Evolutionary conservation across 2,797 vertebrate genomes (phyloP), one percentile per base, ranked within the genome.

Genomic region (Sebastiscus tertius): DNA sequence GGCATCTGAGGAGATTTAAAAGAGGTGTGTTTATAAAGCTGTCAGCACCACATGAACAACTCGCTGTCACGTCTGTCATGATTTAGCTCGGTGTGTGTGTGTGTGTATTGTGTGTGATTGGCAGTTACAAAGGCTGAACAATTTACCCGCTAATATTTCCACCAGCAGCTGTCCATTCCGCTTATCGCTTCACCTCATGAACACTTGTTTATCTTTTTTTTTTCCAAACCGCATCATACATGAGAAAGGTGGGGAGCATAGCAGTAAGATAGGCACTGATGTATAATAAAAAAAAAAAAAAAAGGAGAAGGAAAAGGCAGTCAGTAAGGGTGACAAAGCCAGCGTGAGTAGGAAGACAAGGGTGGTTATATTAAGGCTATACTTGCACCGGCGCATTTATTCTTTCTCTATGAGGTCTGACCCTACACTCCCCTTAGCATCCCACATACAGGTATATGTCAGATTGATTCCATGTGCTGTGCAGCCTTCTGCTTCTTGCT

Each of bases 351-450:
- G 36, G 33, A 72, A 66, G 62, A 42, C 18, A 33, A 33, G 22
- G 54, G 27, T 58, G 52, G 12, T 31, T 49, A 55, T 59, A 63
- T 88, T 77, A 80, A 74, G 75, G 72, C 66, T 73, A 85, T 83
- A 81, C 83, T 80, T 88, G 83, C 64, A 90, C 63, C 68, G 33
- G 70, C 80, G 83, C 67, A 78, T 91, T 93, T 91, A 81, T 86
- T 94, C 88, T 82, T 83, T 72, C 85, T 86, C 84, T 83, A 89
- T 84, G 83, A 75, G 10, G 87, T 86, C 88, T 93, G 92, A 94
- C 66, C 56, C 36, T 91, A 77, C 84, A 78, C 61, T 77, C 46
- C 49, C 42, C 56, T 62, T 29, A 56, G 29, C 54, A 22, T 55
- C 61, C 46, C 56, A 75, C 68, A 69, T 49, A 31, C 34, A 65